Conservation (phyloP, 2,797 vertebrate genomes). For the Bradypodion ventrale region DNA sequence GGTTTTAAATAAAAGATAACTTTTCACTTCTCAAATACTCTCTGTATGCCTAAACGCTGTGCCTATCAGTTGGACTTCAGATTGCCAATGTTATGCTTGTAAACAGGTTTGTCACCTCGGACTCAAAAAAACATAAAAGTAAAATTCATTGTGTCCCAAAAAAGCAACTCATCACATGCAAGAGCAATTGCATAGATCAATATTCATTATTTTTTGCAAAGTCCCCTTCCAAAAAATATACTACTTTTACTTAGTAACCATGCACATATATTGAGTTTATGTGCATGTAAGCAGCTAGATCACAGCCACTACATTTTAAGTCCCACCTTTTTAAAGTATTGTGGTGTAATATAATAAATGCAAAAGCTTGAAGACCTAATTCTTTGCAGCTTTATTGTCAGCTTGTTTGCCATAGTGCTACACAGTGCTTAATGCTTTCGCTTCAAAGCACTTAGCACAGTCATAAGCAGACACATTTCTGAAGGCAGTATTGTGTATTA, state of each 20-base stretch:
- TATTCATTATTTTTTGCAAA: background rate
- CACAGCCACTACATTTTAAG: background rate
- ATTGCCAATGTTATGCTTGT: background rate
- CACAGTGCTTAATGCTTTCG: background rate
- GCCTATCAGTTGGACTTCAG: background rate
- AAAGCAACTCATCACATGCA: background rate
- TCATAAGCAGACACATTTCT: constrained; percentile 1
- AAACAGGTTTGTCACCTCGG: background rate
- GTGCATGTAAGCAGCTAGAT: background rate
- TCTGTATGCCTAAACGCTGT: background rate
- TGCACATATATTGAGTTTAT: background rate
- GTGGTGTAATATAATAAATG: background rate
- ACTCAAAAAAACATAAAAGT: background rate
- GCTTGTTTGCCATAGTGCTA: background rate
- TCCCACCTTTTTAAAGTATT: background rate
- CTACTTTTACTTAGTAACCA: background rate
- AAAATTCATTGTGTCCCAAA: constrained; percentile 14
- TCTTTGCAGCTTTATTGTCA: background rate
- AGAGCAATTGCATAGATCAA: background rate
- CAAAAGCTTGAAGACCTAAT: background rate
- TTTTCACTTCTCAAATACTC: background rate
- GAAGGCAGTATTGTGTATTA: background rate
- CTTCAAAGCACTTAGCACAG: background rate
- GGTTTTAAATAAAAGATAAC: constrained; percentile 6
- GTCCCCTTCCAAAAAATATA: background rate